Base-by-base conservation (phyloP, 2,888 invertebrate genomes). In the Ectropis crepuscularia region DNA sequence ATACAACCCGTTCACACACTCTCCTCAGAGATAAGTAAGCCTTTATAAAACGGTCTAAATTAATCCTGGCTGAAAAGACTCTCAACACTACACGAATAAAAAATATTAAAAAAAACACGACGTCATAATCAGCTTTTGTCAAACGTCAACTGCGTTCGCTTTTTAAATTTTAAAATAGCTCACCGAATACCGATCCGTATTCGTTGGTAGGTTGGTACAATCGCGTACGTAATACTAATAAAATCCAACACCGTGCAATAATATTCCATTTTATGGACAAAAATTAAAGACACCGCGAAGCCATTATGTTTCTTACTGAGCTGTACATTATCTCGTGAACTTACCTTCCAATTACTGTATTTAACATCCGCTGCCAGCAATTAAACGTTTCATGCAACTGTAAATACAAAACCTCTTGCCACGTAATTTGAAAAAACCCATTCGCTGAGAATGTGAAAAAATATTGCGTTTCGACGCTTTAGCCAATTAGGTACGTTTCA, bases 101-200 rank as follows among this genome's bases (percentile, higher is more conserved):
- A 84, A 83, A 79, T n/a, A 75, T 81, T 89, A 88, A 89, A 89
- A 86, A 57, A 63, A 87, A 89, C 85, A 74, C 90, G 89, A 92
- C 89, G 88, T 90, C 89, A 89, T 92, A 92, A 92, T 92, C 92
- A 92, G 90, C 92, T 92, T 92, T 92, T 91, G 90, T 92, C 89
- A 90, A 92, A 88, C 78, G 88, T 89, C 88, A 89, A 82, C 81
- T 78, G 79, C 80, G 85, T 86, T 86, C 85, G 81, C 85, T 83
- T 89, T 89, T 88, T 80, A 85, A 89, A 85, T 74, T 86, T 86
- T 88, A 75, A 86, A 90, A 90, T 86, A 88, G 88, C 82, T 86
- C 83, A 82, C 79, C 80, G 79, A 82, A 85, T 84, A 80, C 77
- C 75, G 81, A 69, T 60, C 63, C 65, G 57, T 67, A 63, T 57